Evolutionary conservation across 2,888 invertebrate species (phyloP).

Genomic region (Agonopterix heracliana): DNA sequence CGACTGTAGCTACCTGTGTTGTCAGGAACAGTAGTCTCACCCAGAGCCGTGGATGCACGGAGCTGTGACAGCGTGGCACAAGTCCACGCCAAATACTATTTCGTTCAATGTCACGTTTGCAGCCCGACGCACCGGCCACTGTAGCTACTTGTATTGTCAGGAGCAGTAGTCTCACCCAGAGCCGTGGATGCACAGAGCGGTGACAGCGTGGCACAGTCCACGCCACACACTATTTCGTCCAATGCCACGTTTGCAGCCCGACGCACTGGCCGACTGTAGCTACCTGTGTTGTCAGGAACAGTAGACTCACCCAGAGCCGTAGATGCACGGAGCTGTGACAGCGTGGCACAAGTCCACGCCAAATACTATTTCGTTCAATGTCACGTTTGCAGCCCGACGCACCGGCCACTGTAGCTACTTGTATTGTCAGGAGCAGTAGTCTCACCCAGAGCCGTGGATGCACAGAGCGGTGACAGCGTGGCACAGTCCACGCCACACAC

Average conservation of each 20-base stretch:
- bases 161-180: constrained; percentile 30
- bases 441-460: constrained; percentile 51
- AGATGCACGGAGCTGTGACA: constrained; percentile 67
- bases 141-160: constrained; percentile 80
- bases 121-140: constrained; percentile 84
- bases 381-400: constrained; percentile 83
- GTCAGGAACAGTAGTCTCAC: too few species aligned
- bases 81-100: constrained; percentile 80
- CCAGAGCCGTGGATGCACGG: too few species aligned
- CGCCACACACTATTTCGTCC: constrained; percentile 79
- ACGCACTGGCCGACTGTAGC: constrained; percentile 83
- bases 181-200: constrained; percentile 67
- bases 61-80: constrained; percentile 71
- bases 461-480: constrained; percentile 73
- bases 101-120: constrained; percentile 82
- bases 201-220: constrained; percentile 47
- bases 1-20: constrained; percentile 85
- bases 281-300: constrained; percentile 50
- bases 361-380: constrained; percentile 81
- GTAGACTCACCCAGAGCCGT: constrained; percentile 44
- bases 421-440: constrained; percentile 58
- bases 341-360: constrained; percentile 77
- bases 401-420: constrained; percentile 84
- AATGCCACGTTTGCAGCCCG: constrained; percentile 84
- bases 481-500: constrained; percentile 63